A percentile compares a stretch with the other conserved stretches of the same genome.
phyloP scores from a whole-genome alignment of 1,140 invertebrate genomes.

The Macrotrachela quadricornifera region DNA sequence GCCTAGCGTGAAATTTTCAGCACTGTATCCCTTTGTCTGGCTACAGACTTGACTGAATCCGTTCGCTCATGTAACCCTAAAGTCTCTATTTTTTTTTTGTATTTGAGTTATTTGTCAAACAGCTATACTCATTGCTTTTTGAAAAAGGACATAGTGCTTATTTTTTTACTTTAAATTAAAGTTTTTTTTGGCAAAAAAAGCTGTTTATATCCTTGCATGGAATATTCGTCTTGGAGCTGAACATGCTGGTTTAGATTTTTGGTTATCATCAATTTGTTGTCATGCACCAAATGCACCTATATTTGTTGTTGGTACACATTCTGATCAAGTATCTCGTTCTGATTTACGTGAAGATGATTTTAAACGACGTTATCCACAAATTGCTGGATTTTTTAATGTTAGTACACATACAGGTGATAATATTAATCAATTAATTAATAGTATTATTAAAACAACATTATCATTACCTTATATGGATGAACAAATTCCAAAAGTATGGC shows the following conservation, averaged over 20 bases:
- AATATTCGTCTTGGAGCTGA: constrained; percentile 25
- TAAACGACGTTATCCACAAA: constrained; percentile 18
- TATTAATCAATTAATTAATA: constrained; percentile 11
- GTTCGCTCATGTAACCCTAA: no score
- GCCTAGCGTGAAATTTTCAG: no score
- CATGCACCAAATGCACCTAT: constrained; percentile 26
- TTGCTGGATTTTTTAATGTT: constrained; percentile 21
- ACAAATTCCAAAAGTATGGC: constrained; percentile 22
- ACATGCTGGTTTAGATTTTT: constrained; percentile 28
- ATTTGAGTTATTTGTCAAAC: no score
- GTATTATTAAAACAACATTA: constrained; percentile 16
- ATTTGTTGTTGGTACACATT: constrained; percentile 24
- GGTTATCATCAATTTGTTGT: constrained; percentile 28
- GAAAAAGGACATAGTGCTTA: no score
- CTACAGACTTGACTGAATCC: no score
- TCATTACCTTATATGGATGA: constrained; percentile 24
- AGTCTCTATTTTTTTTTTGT: no score
- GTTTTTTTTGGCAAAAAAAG: constrained; percentile 27
- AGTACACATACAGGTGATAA: neutral
- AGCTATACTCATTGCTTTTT: no score
- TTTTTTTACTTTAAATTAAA: constrained; percentile 9
- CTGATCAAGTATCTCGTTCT: constrained; percentile 22
- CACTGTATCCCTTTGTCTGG: no score
- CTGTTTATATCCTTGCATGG: constrained; percentile 27
- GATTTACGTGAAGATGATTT: constrained; percentile 15